These are phyloP conservation scores for Festucalex cinctus DNA, from an alignment of 2,113 vertebrate species.

Conservation along the genomic window DNA sequence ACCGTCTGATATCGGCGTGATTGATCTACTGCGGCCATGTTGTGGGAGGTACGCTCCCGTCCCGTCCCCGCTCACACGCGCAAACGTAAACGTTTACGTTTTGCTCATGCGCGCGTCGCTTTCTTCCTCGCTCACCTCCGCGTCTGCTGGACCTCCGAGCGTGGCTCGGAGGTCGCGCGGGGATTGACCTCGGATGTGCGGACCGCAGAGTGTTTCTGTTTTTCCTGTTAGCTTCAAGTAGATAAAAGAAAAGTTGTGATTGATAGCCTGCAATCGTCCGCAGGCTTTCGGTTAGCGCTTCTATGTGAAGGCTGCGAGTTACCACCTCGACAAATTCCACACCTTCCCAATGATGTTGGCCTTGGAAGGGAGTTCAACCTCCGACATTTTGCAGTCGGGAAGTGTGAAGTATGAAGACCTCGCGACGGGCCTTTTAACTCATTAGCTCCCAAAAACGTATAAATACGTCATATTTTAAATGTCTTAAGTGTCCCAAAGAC, in stretches of 20 bases:
- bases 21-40: conserved; percentile 47
- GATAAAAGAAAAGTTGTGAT: conserved; percentile 62
- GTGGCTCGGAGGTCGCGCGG: conserved; percentile 43
- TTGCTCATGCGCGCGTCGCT: conserved; percentile 9
- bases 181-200: conserved; percentile 54
- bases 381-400: too few species aligned
- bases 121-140: conserved; percentile 33
- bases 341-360: conserved; percentile 45
- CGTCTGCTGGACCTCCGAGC: conserved; percentile 48
- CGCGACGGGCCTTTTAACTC: not conserved
- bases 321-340: conserved; percentile 63
- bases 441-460: too few species aligned
- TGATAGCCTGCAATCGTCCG: conserved; percentile 39
- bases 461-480: too few species aligned
- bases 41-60: conserved; percentile 49
- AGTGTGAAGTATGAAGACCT: not conserved
- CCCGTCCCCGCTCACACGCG: conserved; percentile 35
- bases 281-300: conserved; percentile 51
- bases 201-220: conserved; percentile 58
- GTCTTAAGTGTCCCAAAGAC: too few species aligned
- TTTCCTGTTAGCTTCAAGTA: conserved; percentile 53
- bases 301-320: conserved; percentile 53
- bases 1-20: conserved; percentile 67
- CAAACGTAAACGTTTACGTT: conserved; percentile 65
- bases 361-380: conserved; percentile 14